Conservation (phyloP, 2,797 vertebrate genomes). For the Leuciscus waleckii region DNA sequence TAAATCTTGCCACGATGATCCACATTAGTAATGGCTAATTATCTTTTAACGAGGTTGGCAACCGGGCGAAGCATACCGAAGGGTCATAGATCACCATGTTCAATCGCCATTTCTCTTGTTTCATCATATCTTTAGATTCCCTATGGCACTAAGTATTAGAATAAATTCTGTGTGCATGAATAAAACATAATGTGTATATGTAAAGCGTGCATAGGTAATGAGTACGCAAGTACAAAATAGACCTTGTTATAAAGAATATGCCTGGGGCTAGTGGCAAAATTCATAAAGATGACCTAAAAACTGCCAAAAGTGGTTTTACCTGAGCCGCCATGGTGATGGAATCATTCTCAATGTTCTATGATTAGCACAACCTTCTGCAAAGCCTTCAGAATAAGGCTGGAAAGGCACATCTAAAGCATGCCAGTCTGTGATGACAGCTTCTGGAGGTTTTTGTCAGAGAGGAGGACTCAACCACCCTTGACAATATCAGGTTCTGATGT, state of each 20-base stretch:
- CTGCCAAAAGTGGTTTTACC: conserved; percentile 12
- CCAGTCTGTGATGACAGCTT: conserved; percentile 66
- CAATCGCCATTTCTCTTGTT: conserved; percentile 18
- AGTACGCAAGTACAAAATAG: conserved; percentile 9
- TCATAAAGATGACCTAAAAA: conserved; percentile 34
- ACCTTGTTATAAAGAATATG: conserved; percentile 17
- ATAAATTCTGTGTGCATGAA: conserved; percentile 25
- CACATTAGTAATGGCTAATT: conserved; percentile 80
- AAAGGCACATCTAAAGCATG: conserved; percentile 44
- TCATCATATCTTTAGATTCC: conserved; percentile 29
- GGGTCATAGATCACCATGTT: conserved; percentile 60
- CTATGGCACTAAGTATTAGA: conserved; percentile 3
- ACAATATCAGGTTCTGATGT: conserved; percentile 67
- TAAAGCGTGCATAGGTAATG: conserved; percentile 31
- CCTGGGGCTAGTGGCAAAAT: conserved; percentile 18
- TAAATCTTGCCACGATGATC: conserved; percentile 71
- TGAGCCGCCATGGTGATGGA: conserved; percentile 30
- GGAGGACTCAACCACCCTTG: conserved; percentile 65
- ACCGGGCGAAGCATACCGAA: conserved; percentile 53
- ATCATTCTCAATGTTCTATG: background rate
- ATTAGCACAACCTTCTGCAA: background rate
- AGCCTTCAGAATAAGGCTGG: background rate
- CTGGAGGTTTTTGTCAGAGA: conserved; percentile 68
- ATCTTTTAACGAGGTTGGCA: conserved; percentile 68
- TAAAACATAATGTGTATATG: conserved; percentile 44